Percentiles rank a stretch among this genome's conserved stretches.
Conservation (phyloP, 2,888 invertebrate genomes). For the Mermis nigrescens region DNA sequence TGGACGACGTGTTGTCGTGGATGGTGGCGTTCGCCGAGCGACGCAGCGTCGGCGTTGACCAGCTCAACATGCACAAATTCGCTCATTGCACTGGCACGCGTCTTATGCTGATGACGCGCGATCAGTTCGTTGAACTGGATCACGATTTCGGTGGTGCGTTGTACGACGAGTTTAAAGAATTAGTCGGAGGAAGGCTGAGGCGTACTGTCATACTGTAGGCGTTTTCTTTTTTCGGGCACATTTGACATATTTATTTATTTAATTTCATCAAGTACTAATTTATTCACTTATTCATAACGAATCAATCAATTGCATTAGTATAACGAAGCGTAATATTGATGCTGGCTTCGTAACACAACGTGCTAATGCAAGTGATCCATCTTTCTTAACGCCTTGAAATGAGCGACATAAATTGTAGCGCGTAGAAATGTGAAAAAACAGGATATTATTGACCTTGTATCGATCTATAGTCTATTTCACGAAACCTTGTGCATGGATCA, state of each 20-base stretch:
- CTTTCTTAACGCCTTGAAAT: too few species aligned
- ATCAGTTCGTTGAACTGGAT: conserved; percentile 25
- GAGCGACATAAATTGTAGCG: too few species aligned
- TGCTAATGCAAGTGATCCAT: too few species aligned
- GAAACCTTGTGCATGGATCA: too few species aligned
- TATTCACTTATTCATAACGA: too few species aligned
- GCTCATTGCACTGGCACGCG: conserved; percentile 22
- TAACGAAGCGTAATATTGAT: too few species aligned
- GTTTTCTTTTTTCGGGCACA: background rate
- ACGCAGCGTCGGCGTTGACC: background rate
- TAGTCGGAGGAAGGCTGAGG: conserved; percentile 11
- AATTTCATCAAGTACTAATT: background rate
- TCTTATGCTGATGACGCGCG: conserved; percentile 24
- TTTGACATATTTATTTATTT: background rate
- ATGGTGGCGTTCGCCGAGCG: background rate
- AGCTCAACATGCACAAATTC: conserved; percentile 19
- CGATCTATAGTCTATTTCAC: too few species aligned
- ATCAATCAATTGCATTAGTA: too few species aligned
- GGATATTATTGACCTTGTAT: too few species aligned
- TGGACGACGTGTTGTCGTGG: conserved; percentile 29
- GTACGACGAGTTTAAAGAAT: conserved; percentile 23
- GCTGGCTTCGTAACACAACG: too few species aligned
- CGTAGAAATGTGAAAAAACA: too few species aligned
- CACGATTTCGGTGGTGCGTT: conserved; percentile 24
- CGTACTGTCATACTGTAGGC: background rate